Evolutionary conservation across 2,797 vertebrate genomes (phyloP).

Genomic region (Danio tinwini): DNA sequence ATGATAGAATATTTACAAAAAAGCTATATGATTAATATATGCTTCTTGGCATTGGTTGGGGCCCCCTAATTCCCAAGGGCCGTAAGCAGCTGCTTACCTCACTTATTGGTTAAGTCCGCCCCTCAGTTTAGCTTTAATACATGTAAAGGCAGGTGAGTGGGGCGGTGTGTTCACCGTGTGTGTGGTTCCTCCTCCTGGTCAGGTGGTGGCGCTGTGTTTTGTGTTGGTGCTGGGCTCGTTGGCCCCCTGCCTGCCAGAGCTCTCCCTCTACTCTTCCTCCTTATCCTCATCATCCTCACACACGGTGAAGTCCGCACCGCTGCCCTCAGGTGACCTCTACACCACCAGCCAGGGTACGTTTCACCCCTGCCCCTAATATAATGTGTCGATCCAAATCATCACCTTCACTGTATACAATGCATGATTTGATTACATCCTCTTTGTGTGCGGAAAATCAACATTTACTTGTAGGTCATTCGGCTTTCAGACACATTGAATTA

Average conservation of each 20-base stretch:
- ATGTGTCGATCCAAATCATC: background rate
- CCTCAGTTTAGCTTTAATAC: background rate
- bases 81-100: too few relatives aligned
- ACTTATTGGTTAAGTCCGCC: too few relatives aligned
- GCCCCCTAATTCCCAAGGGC: too few relatives aligned
- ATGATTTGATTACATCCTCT: slow-evolving; percentile 8
- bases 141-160: slow-evolving; percentile 36
- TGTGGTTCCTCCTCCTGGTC: slow-evolving; percentile 64
- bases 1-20: too few relatives aligned
- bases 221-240: slow-evolving; percentile 95
- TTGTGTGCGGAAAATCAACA: background rate
- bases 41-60: too few relatives aligned
- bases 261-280: slow-evolving; percentile 87
- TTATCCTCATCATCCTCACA: slow-evolving; percentile 82
- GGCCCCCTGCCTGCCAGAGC: slow-evolving; percentile 87
- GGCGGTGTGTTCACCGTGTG: slow-evolving; percentile 60
- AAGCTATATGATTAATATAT: too few relatives aligned
- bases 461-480: background rate
- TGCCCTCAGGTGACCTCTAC: slow-evolving; percentile 86
- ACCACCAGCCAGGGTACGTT: slow-evolving; percentile 92
- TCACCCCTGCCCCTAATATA: slow-evolving; percentile 6
- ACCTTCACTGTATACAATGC: background rate
- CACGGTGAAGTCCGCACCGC: slow-evolving; percentile 83
- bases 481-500: slow-evolving; percentile 34
- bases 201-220: slow-evolving; percentile 97